These are phyloP conservation scores for Semaprochilodus insignis DNA, from an alignment of 2,797 vertebrate species.

Conservation along the genomic window DNA sequence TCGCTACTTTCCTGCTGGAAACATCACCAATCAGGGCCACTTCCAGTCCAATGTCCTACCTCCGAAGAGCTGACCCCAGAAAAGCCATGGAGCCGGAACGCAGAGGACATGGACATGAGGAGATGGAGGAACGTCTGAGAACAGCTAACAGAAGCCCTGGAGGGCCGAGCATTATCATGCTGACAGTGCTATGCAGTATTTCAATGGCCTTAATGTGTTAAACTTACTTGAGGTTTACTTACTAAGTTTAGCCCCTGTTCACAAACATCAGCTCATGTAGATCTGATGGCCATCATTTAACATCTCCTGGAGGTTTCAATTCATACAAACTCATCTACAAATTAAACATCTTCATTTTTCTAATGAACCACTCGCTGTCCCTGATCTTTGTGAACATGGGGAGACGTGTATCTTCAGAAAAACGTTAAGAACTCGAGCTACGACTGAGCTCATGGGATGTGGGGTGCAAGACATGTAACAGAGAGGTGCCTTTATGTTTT, in stretches of 20 bases:
- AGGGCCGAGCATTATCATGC: conserved; percentile 12
- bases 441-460: neutral
- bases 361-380: neutral
- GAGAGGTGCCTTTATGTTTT: conserved; percentile 1
- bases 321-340: neutral
- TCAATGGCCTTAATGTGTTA: conserved; percentile 14
- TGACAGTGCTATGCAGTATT: conserved; percentile 20
- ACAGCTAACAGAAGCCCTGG: conserved; percentile 3
- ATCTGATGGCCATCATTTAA: conserved; percentile 6
- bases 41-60: conserved; percentile 94
- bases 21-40: conserved; percentile 93
- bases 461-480: neutral
- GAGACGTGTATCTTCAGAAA: neutral
- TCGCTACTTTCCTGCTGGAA: conserved; percentile 95
- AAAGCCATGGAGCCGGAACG: conserved; percentile 29
- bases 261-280: neutral
- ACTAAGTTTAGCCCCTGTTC: conserved; percentile 15
- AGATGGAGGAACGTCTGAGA: conserved; percentile 6
- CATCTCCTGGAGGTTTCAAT: conserved; percentile 14
- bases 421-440: conserved; percentile 5
- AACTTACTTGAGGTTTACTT: conserved; percentile 30
- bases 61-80: conserved; percentile 77
- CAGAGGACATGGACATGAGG: conserved; percentile 36
- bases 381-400: conserved; percentile 18
- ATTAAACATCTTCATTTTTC: neutral